Evolutionary conservation across 2,797 vertebrate species (phyloP).

Genomic region (Sebastes hubbsi): DNA sequence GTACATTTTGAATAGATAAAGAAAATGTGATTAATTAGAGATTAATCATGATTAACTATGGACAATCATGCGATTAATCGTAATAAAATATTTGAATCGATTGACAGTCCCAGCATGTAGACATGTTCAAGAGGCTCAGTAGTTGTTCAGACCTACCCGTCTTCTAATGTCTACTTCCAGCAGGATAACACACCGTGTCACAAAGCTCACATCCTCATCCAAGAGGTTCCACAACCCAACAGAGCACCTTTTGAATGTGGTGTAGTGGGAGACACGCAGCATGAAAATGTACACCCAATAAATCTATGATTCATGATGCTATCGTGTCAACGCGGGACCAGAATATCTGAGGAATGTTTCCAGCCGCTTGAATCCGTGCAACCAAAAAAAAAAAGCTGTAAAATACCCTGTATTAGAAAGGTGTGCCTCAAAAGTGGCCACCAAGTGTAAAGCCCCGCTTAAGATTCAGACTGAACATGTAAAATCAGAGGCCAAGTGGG

Average conservation of each 20-base stretch:
- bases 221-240: background rate
- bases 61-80: background rate
- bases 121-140: background rate
- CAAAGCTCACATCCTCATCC: background rate
- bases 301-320: background rate
- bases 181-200: background rate
- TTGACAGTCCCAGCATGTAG: background rate
- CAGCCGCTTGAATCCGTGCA: background rate
- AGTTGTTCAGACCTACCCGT: background rate
- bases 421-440: background rate
- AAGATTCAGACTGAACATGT: background rate
- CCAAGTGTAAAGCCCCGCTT: background rate
- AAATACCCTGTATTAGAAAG: background rate
- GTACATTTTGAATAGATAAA: too few relatives aligned
- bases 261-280: background rate
- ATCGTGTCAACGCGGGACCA: background rate
- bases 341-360: background rate
- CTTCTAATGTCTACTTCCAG: background rate
- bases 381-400: background rate
- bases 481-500: slow-evolving; percentile 12
- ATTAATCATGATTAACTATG: background rate
- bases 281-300: background rate
- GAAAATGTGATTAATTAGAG: background rate
- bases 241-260: background rate
- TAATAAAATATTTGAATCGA: background rate